phyloP scores from a whole-genome alignment of 2,888 invertebrate species.

The Brachyptera putata region DNA sequence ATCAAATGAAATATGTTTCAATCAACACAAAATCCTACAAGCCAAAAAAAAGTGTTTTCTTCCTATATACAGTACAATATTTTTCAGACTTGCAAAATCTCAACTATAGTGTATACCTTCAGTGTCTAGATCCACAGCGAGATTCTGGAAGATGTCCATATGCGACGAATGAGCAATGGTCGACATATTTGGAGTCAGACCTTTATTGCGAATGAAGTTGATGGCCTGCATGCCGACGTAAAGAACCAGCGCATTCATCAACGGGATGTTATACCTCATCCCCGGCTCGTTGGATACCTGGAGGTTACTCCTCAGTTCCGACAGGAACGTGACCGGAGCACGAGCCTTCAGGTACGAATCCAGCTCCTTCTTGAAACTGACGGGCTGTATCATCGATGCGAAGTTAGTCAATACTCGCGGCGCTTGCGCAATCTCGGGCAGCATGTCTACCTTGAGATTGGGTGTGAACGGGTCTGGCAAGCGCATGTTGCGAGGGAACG shows the following conservation, averaged over 20 bases:
- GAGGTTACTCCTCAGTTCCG: slow-evolving; percentile 84
- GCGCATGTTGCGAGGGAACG: slow-evolving; percentile 97
- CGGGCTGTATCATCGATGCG: slow-evolving; percentile 77
- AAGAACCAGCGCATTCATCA: slow-evolving; percentile 95
- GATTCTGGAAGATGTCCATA: slow-evolving; percentile 99
- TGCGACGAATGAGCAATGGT: slow-evolving; percentile 98
- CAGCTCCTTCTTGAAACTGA: slow-evolving; percentile 89
- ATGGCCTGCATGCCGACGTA: slow-evolving; percentile 98
- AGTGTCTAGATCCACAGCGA: slow-evolving; percentile 95
- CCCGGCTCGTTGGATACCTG: slow-evolving; percentile 80
- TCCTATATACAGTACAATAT: no score
- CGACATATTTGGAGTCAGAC: slow-evolving; percentile 89
- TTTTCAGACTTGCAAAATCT: no score
- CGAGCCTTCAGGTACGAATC: slow-evolving; percentile 94
- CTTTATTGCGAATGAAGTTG: slow-evolving; percentile 82
- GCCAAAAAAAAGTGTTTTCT: no score
- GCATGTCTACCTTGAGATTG: slow-evolving; percentile 88
- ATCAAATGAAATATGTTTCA: no score
- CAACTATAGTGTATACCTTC: no score
- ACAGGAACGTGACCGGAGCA: slow-evolving; percentile 91
- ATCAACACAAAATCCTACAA: no score
- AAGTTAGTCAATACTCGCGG: slow-evolving; percentile 80
- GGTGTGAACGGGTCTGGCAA: slow-evolving; percentile 98
- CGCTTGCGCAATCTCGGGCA: slow-evolving; percentile 81
- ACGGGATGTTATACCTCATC: slow-evolving; percentile 82